Percentiles rank a stretch among this genome's conserved stretches.
Conservation (phyloP, 2,797 vertebrate genomes). For the Chelmon rostratus region DNA sequence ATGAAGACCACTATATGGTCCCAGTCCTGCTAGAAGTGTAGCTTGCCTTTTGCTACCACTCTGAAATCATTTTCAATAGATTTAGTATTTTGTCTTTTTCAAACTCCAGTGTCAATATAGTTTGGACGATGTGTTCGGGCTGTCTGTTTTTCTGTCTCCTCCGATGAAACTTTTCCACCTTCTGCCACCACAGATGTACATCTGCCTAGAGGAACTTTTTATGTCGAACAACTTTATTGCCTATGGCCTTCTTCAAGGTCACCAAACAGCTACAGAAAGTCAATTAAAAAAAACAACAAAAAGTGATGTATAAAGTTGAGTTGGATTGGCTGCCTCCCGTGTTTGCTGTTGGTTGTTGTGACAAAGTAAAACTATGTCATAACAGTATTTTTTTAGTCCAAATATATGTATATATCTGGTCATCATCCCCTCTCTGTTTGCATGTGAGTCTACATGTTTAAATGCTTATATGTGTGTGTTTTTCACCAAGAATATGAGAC, state of each 20-base stretch:
- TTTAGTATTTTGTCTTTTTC: background rate
- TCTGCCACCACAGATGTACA: background rate
- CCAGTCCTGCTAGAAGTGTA: background rate
- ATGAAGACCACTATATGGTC: background rate
- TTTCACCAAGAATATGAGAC: background rate
- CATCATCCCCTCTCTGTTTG: background rate
- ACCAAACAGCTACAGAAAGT: background rate
- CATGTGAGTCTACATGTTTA: background rate
- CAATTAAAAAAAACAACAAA: background rate
- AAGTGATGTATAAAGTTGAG: too few species aligned
- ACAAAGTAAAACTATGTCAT: background rate
- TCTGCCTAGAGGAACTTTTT: background rate
- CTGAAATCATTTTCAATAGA: background rate
- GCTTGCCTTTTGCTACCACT: background rate
- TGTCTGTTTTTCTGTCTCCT: background rate
- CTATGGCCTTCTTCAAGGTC: background rate
- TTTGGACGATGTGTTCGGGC: background rate
- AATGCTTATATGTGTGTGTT: background rate
- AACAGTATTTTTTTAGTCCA: background rate
- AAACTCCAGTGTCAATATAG: background rate
- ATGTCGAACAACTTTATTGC: background rate
- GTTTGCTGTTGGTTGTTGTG: background rate
- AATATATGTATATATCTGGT: background rate
- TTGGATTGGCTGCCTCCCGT: background rate
- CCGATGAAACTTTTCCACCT: background rate